Percentiles rank a stretch among this genome's conserved stretches.
Conservation (phyloP, 2,888 invertebrate species). For the Luperina testacea region DNA sequence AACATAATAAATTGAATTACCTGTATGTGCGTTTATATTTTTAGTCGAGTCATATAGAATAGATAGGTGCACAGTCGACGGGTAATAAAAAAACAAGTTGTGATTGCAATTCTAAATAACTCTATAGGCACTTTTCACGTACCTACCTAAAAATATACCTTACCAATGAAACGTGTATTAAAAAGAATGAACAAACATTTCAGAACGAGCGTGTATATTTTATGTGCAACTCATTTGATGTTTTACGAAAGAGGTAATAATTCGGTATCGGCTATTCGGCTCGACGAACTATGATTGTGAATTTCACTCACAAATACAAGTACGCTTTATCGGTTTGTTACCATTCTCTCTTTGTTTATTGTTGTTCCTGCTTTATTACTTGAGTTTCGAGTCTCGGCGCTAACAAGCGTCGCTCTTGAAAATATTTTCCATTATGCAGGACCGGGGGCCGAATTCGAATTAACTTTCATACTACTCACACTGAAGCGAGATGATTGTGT, state of each 20-base stretch:
- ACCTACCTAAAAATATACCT: conserved; percentile 13
- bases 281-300: conserved; percentile 80
- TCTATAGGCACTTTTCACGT: conserved; percentile 10
- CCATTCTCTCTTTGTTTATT: conserved; percentile 80
- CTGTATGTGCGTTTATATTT: background rate
- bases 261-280: conserved; percentile 74
- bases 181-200: conserved; percentile 40
- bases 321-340: conserved; percentile 80
- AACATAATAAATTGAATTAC: background rate
- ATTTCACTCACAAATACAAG: conserved; percentile 82
- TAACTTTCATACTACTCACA: conserved; percentile 80
- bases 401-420: conserved; percentile 80
- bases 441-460: conserved; percentile 73
- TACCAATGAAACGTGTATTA: conserved; percentile 12
- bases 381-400: conserved; percentile 70
- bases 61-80: background rate
- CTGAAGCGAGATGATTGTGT: conserved; percentile 79
- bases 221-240: conserved; percentile 66
- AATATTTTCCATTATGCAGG: conserved; percentile 80
- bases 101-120: conserved; percentile 22
- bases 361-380: conserved; percentile 75
- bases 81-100: conserved; percentile 17
- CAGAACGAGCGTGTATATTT: conserved; percentile 38
- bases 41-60: background rate
- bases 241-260: conserved; percentile 77